These are phyloP conservation scores for Arizona elegans DNA, from an alignment of 2,113 vertebrate species.

Conservation along the genomic window DNA sequence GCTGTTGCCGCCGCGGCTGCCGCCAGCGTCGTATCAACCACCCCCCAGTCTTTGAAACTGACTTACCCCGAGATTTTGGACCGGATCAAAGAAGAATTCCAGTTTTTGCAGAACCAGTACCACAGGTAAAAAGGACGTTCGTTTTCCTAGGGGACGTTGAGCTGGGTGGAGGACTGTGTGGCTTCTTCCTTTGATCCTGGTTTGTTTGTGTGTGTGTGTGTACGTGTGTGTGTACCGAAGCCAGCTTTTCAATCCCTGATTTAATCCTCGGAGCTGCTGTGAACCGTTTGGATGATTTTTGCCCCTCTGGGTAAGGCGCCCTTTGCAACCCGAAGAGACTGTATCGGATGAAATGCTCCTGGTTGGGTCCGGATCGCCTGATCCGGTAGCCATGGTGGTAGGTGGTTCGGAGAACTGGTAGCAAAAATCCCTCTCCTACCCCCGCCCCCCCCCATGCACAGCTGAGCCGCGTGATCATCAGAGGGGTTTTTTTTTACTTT, in stretches of 20 bases:
- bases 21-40: constrained; percentile 73
- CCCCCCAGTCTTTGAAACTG: constrained; percentile 85
- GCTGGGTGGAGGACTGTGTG: neutral
- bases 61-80: constrained; percentile 90
- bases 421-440: too few species aligned
- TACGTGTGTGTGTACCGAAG: neutral
- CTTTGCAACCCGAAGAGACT: neutral
- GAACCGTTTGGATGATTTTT: neutral
- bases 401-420: too few species aligned
- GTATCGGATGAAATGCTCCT: too few species aligned
- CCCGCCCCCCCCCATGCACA: too few species aligned
- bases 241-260: neutral
- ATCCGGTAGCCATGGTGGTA: too few species aligned
- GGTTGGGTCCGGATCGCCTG: too few species aligned
- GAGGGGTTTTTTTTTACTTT: too few species aligned
- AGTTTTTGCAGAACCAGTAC: constrained; percentile 91
- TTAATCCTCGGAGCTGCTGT: neutral
- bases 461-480: too few species aligned
- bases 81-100: constrained; percentile 92
- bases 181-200: neutral
- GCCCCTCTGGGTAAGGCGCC: neutral
- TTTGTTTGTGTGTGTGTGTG: neutral
- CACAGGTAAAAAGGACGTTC: constrained; percentile 74
- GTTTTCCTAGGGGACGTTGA: neutral
- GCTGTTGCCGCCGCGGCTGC: constrained; percentile 72